Evolutionary conservation across 2,888 invertebrate genomes (phyloP).

Genomic region (Meliscaeva auricollis): DNA sequence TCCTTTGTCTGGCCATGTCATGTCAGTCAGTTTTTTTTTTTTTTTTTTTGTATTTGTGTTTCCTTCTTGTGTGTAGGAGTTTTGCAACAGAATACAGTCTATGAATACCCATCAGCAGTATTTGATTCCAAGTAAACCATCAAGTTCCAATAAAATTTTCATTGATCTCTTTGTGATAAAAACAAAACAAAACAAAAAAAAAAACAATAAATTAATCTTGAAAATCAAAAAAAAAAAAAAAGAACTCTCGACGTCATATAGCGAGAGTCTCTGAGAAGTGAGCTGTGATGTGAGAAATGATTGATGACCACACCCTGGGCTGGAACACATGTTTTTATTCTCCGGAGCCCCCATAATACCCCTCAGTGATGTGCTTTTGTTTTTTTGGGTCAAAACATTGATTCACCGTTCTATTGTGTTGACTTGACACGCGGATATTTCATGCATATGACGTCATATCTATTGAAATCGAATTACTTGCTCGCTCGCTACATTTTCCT

Average conservation of each 20-base stretch:
- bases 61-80: constrained; percentile 49
- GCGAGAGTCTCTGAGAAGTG: constrained; percentile 7
- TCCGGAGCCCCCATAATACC: constrained; percentile 9
- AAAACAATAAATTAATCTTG: constrained; percentile 61
- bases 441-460: constrained; percentile 67
- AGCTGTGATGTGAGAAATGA: constrained; percentile 44
- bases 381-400: constrained; percentile 64
- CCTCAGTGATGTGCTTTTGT: constrained; percentile 4
- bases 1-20: constrained; percentile 56
- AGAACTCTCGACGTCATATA: constrained; percentile 25
- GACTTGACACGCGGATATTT: constrained; percentile 57
- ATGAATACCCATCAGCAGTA: not conserved
- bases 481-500: not conserved
- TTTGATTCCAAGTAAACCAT: constrained; percentile 49
- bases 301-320: constrained; percentile 62
- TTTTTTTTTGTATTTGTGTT: not conserved
- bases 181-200: not conserved
- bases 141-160: constrained; percentile 57
- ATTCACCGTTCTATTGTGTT: constrained; percentile 64
- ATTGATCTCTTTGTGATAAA: constrained; percentile 33
- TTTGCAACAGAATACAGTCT: not conserved
- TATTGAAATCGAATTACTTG: constrained; percentile 51
- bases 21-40: not conserved
- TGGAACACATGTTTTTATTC: constrained; percentile 37
- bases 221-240: constrained; percentile 28